These are phyloP conservation scores for Gobionotothen gibberifrons DNA, from an alignment of 2,797 vertebrate genomes.

Conservation along the genomic window DNA sequence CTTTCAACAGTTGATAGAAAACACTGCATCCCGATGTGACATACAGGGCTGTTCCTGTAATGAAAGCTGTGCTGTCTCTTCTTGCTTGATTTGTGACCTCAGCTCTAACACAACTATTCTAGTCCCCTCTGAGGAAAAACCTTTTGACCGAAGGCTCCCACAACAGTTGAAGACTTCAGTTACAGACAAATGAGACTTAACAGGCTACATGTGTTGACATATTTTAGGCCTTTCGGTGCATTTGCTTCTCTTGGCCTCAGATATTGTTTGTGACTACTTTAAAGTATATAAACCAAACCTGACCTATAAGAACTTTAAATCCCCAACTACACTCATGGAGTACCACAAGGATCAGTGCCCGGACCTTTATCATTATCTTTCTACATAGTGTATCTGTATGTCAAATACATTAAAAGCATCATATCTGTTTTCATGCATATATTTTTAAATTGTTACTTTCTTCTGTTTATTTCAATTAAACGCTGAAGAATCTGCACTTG, in stretches of 20 bases:
- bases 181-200: conserved; percentile 32
- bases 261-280: conserved; percentile 14
- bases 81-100: conserved; percentile 54
- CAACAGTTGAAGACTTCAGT: conserved; percentile 37
- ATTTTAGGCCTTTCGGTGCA: conserved; percentile 11
- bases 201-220: conserved; percentile 22
- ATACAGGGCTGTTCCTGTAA: conserved; percentile 51
- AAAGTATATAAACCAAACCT: conserved; percentile 15
- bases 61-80: conserved; percentile 49
- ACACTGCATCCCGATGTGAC: conserved; percentile 44
- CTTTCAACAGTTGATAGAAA: conserved; percentile 42
- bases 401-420: background rate
- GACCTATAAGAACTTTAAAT: background rate
- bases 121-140: conserved; percentile 46
- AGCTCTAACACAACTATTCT: conserved; percentile 48
- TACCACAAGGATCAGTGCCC: background rate
- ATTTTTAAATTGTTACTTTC: background rate
- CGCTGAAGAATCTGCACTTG: background rate
- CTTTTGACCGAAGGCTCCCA: conserved; percentile 42
- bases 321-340: background rate
- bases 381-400: background rate
- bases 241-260: conserved; percentile 6
- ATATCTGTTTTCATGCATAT: background rate
- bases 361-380: background rate
- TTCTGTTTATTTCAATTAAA: background rate